These are phyloP conservation scores for Lepidocyrtoides sp. DNA, from an alignment of 2,888 invertebrate genomes.

Conservation along the genomic window DNA sequence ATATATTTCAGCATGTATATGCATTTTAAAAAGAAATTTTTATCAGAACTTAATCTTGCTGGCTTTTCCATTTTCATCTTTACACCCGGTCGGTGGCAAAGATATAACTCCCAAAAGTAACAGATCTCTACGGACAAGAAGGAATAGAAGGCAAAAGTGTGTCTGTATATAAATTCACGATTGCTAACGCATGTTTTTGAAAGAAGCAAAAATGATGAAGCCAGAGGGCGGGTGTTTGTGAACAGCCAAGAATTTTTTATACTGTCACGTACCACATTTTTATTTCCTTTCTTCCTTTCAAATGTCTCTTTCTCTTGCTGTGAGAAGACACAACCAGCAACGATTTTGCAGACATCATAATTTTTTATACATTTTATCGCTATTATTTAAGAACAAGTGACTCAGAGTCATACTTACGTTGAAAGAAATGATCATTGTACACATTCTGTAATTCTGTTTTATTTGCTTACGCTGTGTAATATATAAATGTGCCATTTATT, in stretches of 20 bases:
- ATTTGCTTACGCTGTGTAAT: not conserved
- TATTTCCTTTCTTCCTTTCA: slow-evolving; percentile 19
- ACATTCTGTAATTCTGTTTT: not conserved
- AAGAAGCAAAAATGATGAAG: slow-evolving; percentile 24
- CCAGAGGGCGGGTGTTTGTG: slow-evolving; percentile 21
- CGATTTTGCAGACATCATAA: slow-evolving; percentile 4
- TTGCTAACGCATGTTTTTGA: slow-evolving; percentile 33
- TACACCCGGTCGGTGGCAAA: not conserved
- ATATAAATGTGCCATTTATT: not conserved
- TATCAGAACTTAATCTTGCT: not conserved
- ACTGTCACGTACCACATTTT: slow-evolving; percentile 58
- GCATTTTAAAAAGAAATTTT: not conserved
- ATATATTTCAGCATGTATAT: not conserved
- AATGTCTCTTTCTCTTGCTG: not conserved
- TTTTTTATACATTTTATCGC: not conserved
- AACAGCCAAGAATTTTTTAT: slow-evolving; percentile 56
- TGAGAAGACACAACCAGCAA: slow-evolving; percentile 1
- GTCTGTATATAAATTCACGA: not conserved
- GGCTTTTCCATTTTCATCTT: not conserved
- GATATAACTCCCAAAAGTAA: slow-evolving; percentile 2
- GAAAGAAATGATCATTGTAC: slow-evolving; percentile 18
- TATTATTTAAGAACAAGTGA: slow-evolving; percentile 19
- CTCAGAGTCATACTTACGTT: not conserved
- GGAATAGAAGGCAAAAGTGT: not conserved
- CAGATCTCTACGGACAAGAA: not conserved